These are phyloP conservation scores for Chaenodraco wilsoni DNA, from an alignment of 2,797 vertebrate species.

Conservation along the genomic window DNA sequence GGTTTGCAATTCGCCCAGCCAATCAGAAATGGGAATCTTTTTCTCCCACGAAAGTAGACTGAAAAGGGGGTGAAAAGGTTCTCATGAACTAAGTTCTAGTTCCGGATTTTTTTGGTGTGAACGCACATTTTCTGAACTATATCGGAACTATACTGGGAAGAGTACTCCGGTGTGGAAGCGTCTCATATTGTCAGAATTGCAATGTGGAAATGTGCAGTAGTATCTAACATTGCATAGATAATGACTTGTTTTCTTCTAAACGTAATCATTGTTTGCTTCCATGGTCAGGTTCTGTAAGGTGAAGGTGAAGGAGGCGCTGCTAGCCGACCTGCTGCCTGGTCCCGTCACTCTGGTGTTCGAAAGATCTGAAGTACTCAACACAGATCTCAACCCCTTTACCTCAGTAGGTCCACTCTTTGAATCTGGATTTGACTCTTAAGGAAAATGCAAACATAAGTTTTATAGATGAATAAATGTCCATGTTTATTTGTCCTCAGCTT, in stretches of 20 bases:
- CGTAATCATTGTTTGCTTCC: not conserved
- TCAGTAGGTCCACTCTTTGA: conserved; percentile 79
- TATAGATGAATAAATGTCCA: not conserved
- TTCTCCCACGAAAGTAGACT: too few relatives aligned
- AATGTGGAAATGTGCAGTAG: not conserved
- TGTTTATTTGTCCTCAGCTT: conserved; percentile 78
- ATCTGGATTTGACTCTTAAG: too few relatives aligned
- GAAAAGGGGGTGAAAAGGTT: too few relatives aligned
- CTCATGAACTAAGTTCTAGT: too few relatives aligned
- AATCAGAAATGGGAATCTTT: too few relatives aligned
- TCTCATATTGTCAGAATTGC: not conserved
- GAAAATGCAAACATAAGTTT: not conserved
- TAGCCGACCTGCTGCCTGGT: conserved; percentile 91
- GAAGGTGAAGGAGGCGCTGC: conserved; percentile 83
- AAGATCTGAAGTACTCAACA: conserved; percentile 87
- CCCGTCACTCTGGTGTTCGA: conserved; percentile 95
- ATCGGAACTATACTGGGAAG: too few relatives aligned
- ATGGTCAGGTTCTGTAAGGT: conserved; percentile 88
- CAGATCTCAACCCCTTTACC: conserved; percentile 93
- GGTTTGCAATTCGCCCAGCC: too few relatives aligned
- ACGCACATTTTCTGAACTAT: too few relatives aligned
- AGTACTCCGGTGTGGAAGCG: too few relatives aligned
- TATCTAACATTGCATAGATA: not conserved
- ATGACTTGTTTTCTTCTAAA: not conserved
- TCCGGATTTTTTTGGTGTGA: too few relatives aligned